Base-by-base conservation (phyloP, 2,888 invertebrate genomes). In the Epinotia demarniana region DNA sequence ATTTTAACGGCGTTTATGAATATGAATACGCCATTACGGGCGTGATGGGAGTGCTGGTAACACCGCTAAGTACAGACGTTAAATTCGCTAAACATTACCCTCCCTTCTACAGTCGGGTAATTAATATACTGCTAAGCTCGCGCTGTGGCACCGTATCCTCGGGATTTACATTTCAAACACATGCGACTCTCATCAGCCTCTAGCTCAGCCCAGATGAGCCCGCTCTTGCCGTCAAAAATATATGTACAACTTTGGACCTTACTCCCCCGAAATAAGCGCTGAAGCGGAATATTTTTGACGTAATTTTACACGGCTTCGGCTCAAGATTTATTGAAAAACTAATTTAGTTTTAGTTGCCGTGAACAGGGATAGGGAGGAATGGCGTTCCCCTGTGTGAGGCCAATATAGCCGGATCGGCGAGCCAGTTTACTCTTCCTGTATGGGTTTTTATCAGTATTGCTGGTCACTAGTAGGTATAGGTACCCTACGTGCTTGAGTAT, bases 91-190 rank as follows among this genome's bases (percentile, higher is more conserved):
- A 53, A 53, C 8, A n/a, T 53, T 53, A 53, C n/a, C n/a, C 53
- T 53, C n/a, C 8, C 53, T 53, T 53, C 6, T n/a, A 53, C n/a
- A 53, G 53, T 53, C 8, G 8, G 66, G 66, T 19, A 66, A 66
- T 66, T 53, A 66, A 16, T 43, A 18, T 68, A 69, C 46, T 69
- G 68, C 58, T 57, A 43, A 13, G 43, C n/a, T 58, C n/a, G 16
- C 76, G 49, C 77, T 78, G 74, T 66, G 39, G 27, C 16, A 69
- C 63, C 75, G 49, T 63, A 75, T 72, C 53, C 70, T 79, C 80
- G 76, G 79, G 80, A 86, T 86, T 86, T 83, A 84, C 86, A 86
- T 85, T 79, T 82, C 85, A 85, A 84, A 86, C 84, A 77, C 64
- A 77, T 72, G 67, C 64, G 77, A 62, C 60, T n/a, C 75, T 75